phyloP scores from a whole-genome alignment of 2,888 invertebrate genomes.

The Eristalis arbustorum region DNA sequence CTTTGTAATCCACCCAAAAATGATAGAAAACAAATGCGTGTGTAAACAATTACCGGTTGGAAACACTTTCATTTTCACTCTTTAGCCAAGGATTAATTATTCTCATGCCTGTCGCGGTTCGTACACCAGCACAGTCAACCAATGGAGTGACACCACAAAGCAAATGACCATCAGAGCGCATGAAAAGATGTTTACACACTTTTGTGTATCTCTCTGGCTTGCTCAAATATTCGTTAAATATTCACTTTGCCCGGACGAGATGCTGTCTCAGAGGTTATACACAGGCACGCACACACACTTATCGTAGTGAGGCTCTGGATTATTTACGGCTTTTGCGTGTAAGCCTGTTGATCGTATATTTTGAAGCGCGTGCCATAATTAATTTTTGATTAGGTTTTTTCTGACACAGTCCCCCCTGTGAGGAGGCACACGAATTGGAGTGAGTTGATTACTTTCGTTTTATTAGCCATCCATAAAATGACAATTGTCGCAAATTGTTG shows the following conservation, averaged over 20 bases:
- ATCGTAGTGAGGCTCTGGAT: constrained; percentile 14
- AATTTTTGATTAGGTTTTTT: background rate
- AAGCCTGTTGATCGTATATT: constrained; percentile 30
- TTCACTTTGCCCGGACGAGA: constrained; percentile 12
- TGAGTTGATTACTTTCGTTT: background rate
- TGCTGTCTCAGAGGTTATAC: background rate
- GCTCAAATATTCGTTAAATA: background rate
- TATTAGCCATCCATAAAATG: background rate
- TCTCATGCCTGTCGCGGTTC: background rate
- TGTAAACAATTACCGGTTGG: background rate
- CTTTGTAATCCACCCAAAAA: background rate
- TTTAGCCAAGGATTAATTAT: background rate
- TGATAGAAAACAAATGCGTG: no score
- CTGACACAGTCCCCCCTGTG: background rate
- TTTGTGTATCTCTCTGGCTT: background rate
- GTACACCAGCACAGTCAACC: background rate
- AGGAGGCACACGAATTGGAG: background rate
- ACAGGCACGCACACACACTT: no score
- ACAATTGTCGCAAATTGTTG: background rate
- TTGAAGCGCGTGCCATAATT: constrained; percentile 22
- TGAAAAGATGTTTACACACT: constrained; percentile 9
- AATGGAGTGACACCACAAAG: background rate
- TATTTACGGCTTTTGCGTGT: constrained; percentile 14
- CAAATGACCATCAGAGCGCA: constrained; percentile 7
- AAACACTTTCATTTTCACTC: constrained; percentile 38